Conservation (phyloP, 23 tunicate genomes). For the Trididemnum nubilum region DNA sequence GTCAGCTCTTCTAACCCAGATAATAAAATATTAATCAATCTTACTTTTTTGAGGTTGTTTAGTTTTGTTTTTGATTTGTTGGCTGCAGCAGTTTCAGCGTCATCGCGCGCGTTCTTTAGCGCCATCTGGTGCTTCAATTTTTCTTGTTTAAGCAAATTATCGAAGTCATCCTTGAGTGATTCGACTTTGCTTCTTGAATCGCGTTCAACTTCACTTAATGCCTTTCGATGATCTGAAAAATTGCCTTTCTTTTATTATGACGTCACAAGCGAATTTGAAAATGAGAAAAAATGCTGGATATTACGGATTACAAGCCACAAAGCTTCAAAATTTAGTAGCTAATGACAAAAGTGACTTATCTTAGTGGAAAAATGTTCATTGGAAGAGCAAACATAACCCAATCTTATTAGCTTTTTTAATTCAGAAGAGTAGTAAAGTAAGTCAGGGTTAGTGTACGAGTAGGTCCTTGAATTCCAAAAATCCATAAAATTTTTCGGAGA, state of each 20-base stretch:
- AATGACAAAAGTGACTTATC: too few relatives aligned
- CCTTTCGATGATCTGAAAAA: conserved; percentile 27
- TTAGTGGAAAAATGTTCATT: too few relatives aligned
- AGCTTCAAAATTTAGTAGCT: too few relatives aligned
- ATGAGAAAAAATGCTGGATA: not conserved
- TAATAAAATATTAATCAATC: too few relatives aligned
- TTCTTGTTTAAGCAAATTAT: conserved; percentile 29
- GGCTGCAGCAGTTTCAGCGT: conserved; percentile 18
- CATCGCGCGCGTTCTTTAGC: conserved; percentile 29
- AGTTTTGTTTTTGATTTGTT: conserved; percentile 28
- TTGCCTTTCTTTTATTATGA: too few relatives aligned
- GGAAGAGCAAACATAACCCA: too few relatives aligned
- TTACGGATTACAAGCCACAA: not conserved
- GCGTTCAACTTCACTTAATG: conserved; percentile 17
- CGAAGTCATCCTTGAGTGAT: conserved; percentile 48
- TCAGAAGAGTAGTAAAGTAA: too few relatives aligned
- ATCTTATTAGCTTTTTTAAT: too few relatives aligned
- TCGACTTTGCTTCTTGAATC: conserved; percentile 30
- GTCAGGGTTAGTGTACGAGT: too few relatives aligned
- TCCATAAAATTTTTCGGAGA: too few relatives aligned
- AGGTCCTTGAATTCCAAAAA: too few relatives aligned
- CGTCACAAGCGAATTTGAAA: not conserved
- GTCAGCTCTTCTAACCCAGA: too few relatives aligned
- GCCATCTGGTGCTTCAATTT: conserved; percentile 53
- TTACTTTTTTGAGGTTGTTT: conserved; percentile 43